Evolutionary conservation across 2,888 invertebrate genomes (phyloP).

Genomic region (Acanthosepion esculentum): DNA sequence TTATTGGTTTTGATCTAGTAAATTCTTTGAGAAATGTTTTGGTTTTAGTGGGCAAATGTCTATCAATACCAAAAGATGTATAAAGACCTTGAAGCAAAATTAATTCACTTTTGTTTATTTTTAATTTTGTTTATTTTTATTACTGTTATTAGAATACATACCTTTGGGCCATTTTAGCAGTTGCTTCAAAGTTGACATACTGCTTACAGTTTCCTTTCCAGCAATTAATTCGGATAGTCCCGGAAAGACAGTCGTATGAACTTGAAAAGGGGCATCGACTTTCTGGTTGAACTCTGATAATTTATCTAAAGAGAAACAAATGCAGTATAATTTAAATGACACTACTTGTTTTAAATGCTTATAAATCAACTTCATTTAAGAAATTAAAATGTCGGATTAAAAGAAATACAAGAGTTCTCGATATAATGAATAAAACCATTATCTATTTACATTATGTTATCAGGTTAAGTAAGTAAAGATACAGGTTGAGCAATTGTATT

Average conservation of each 20-base stretch:
- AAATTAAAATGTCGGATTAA: neutral
- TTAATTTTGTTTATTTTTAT: no score
- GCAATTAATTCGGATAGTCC: conserved; percentile 75
- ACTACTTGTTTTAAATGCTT: neutral
- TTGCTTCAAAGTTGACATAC: conserved; percentile 79
- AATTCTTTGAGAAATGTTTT: no score
- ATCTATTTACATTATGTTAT: no score
- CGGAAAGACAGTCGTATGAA: conserved; percentile 78
- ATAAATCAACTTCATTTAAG: neutral
- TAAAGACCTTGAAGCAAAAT: no score
- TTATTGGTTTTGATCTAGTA: no score
- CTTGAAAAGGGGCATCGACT: conserved; percentile 73
- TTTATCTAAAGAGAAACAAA: conserved; percentile 62
- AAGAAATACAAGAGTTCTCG: no score
- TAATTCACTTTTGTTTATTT: no score
- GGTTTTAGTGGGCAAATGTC: no score
- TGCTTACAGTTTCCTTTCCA: conserved; percentile 72
- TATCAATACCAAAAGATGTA: no score
- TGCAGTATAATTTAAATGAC: neutral
- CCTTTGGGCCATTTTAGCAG: conserved; percentile 85
- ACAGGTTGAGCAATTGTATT: no score
- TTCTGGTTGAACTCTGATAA: conserved; percentile 69
- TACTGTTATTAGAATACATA: conserved; percentile 66
- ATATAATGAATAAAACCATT: no score
- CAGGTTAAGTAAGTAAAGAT: no score